A percentile compares a stretch with the other conserved stretches of the same genome.
These are phyloP conservation scores for Perccottus glenii DNA, from an alignment of 2,113 vertebrate species.

Conservation along the genomic window DNA sequence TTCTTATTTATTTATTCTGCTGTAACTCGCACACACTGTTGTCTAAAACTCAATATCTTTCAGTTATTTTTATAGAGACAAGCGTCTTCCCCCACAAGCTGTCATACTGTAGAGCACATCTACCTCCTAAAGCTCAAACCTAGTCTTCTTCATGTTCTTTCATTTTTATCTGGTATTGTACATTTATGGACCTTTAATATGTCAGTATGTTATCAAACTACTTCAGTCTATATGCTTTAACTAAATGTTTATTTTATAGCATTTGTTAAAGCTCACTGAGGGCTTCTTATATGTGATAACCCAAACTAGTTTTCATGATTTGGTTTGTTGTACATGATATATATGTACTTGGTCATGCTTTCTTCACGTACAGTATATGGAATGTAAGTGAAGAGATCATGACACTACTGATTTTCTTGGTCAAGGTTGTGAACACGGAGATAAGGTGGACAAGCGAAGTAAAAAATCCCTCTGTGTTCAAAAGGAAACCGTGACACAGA, in stretches of 20 bases:
- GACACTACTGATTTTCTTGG: slow-evolving; percentile 53
- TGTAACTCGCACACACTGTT: slow-evolving; percentile 39
- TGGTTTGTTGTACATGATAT: too few relatives aligned
- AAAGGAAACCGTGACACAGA: slow-evolving; percentile 42
- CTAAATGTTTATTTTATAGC: too few relatives aligned
- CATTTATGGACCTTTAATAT: neutral
- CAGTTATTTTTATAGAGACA: slow-evolving; percentile 57
- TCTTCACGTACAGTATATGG: too few relatives aligned
- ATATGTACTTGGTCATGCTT: too few relatives aligned
- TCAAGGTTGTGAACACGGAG: too few relatives aligned
- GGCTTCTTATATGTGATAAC: too few relatives aligned
- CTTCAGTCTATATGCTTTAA: too few relatives aligned
- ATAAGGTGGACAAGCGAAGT: slow-evolving; percentile 11
- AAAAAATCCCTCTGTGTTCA: neutral
- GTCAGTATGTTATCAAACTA: too few relatives aligned
- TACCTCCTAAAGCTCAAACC: slow-evolving; percentile 17
- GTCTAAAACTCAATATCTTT: slow-evolving; percentile 49
- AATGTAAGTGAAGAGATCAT: slow-evolving; percentile 16
- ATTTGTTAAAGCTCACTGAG: too few relatives aligned
- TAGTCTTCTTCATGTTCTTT: neutral
- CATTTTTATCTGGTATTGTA: neutral
- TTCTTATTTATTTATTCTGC: slow-evolving; percentile 57
- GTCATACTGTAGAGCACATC: neutral
- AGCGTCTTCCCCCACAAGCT: slow-evolving; percentile 33
- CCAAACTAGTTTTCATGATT: too few relatives aligned